Evolutionary conservation across 2,888 invertebrate species (phyloP).

Genomic region (Brenthis hecate): DNA sequence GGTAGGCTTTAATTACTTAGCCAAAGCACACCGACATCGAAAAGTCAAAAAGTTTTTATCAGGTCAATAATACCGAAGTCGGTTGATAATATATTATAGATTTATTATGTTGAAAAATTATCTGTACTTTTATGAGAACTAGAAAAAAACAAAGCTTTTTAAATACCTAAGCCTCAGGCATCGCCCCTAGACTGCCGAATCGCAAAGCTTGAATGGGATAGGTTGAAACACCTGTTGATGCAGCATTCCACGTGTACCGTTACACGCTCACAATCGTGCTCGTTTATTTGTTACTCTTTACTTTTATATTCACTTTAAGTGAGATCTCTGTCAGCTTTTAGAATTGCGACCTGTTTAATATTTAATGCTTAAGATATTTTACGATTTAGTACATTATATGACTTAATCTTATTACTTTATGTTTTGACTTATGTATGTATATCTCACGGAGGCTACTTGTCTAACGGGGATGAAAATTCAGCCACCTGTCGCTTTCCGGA

Average conservation of each 20-base stretch:
- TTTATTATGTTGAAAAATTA: too few species aligned
- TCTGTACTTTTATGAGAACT: too few species aligned
- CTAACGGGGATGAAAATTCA: too few species aligned
- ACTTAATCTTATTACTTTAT: background rate
- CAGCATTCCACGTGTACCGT: slow-evolving; percentile 36
- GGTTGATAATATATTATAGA: too few species aligned
- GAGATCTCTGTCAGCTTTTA: background rate
- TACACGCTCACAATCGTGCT: slow-evolving; percentile 27
- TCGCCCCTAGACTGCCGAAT: background rate
- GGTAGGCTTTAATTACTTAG: too few species aligned
- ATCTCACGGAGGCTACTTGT: too few species aligned
- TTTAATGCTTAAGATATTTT: background rate
- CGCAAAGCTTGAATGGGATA: slow-evolving; percentile 28
- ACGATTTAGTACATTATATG: background rate
- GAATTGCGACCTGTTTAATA: slow-evolving; percentile 6
- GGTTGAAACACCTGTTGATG: slow-evolving; percentile 31
- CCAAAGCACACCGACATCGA: too few species aligned
- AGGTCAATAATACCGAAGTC: too few species aligned
- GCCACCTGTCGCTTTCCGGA: too few species aligned
- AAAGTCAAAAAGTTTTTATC: too few species aligned
- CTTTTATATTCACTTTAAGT: slow-evolving; percentile 10
- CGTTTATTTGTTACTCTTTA: slow-evolving; percentile 17
- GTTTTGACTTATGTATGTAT: too few species aligned
- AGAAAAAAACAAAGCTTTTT: too few species aligned
- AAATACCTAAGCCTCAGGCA: background rate